phyloP scores from a whole-genome alignment of 2,113 vertebrate species.

The Lepidothrix coronata region DNA sequence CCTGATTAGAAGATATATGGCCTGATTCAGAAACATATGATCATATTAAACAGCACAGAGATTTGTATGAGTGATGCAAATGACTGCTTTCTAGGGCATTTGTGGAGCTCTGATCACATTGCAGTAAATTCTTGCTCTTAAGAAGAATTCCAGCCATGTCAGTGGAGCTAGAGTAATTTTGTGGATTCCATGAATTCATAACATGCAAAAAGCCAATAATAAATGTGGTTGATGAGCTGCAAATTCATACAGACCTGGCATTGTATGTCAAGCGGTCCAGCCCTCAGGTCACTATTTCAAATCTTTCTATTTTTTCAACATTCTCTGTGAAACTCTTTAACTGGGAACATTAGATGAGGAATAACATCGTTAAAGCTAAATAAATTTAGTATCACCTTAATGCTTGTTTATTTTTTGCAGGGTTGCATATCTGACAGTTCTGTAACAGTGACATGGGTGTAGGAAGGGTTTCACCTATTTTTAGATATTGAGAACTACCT shows the following conservation, averaged over 20 bases:
- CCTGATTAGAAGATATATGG: neutral
- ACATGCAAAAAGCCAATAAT: neutral
- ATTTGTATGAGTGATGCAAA: neutral
- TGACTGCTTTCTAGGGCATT: neutral
- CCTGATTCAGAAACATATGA: neutral
- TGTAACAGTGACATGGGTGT: neutral
- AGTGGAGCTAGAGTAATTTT: neutral
- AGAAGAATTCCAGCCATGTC: neutral
- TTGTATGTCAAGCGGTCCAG: neutral
- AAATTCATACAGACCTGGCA: neutral
- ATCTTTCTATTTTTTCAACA: neutral
- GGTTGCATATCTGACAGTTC: neutral
- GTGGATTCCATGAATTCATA: neutral
- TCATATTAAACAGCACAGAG: neutral
- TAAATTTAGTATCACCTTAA: neutral
- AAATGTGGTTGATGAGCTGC: neutral
- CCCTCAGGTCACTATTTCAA: neutral
- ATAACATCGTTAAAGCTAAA: neutral
- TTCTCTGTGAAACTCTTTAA: neutral
- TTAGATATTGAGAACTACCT: neutral
- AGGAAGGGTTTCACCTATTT: neutral
- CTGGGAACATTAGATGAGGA: neutral
- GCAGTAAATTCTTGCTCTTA: neutral
- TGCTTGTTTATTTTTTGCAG: neutral
- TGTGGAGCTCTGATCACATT: accelerated